Evolutionary conservation across 2,888 invertebrate genomes (phyloP).

Genomic region (Nemoura dubitans): DNA sequence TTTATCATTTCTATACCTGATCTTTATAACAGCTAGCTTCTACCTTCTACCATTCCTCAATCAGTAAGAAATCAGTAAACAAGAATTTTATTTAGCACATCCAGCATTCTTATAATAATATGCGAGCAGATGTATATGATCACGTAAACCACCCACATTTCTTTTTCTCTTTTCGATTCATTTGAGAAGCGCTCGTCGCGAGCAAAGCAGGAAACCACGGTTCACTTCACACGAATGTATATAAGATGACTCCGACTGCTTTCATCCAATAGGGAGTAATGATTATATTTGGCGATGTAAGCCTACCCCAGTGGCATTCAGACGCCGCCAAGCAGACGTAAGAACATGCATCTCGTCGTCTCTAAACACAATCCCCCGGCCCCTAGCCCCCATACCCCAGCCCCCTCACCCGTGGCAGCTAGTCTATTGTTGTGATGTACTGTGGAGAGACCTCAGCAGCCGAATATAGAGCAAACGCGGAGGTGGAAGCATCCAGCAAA

Average conservation of each 20-base stretch:
- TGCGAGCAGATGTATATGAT: no score
- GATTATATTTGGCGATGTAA: constrained; percentile 7
- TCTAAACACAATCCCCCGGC: not conserved
- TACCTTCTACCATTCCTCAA: no score
- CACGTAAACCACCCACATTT: not conserved
- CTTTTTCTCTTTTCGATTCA: not conserved
- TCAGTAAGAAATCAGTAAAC: no score
- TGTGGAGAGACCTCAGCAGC: not conserved
- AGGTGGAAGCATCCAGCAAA: not conserved
- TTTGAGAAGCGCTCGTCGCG: not conserved
- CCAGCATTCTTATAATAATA: no score
- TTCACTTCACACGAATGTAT: not conserved
- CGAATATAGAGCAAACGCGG: not conserved
- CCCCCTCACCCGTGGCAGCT: not conserved
- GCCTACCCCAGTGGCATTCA: not conserved
- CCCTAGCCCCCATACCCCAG: no score
- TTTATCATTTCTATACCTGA: no score
- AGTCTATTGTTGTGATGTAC: not conserved
- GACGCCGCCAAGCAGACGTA: not conserved
- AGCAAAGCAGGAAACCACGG: not conserved
- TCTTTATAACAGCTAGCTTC: no score
- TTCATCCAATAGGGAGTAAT: not conserved
- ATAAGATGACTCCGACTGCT: not conserved
- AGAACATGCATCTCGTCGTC: not conserved
- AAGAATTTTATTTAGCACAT: no score